phyloP scores from a whole-genome alignment of 2,888 invertebrate genomes.

The Prosopocoilus inquinatus region DNA sequence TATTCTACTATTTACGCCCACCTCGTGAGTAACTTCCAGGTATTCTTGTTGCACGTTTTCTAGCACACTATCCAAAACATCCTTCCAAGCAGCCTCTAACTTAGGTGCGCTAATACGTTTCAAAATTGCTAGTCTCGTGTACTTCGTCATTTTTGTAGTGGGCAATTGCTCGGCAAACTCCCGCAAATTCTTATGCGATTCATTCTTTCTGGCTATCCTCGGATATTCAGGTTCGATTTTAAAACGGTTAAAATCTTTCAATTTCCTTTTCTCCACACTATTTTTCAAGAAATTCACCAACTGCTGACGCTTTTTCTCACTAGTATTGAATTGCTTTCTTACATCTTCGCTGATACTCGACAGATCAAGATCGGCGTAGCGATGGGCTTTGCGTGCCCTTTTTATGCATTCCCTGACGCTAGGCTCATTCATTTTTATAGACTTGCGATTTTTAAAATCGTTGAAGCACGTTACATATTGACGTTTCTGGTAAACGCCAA shows the following conservation, averaged over 20 bases:
- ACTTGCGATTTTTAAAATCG: too few species aligned
- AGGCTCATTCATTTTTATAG: conserved; percentile 1
- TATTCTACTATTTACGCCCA: conserved; percentile 64
- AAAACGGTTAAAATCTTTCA: conserved; percentile 35
- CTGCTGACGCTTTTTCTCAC: conserved; percentile 34
- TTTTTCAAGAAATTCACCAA: conserved; percentile 39
- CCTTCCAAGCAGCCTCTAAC: conserved; percentile 58
- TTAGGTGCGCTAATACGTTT: conserved; percentile 57
- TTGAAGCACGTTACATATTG: too few species aligned
- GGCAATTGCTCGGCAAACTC: conserved; percentile 58
- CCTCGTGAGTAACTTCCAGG: conserved; percentile 59
- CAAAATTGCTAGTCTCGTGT: conserved; percentile 62
- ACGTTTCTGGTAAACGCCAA: too few species aligned
- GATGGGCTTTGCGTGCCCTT: conserved; percentile 14
- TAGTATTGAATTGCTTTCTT: conserved; percentile 39
- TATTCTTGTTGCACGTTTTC: conserved; percentile 60
- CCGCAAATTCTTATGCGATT: conserved; percentile 53
- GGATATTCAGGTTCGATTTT: conserved; percentile 40
- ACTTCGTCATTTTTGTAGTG: conserved; percentile 61
- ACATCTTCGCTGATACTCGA: conserved; percentile 39
- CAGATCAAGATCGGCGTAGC: conserved; percentile 23
- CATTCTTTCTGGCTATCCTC: conserved; percentile 36
- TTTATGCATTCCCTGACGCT: conserved; percentile 20
- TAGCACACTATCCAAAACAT: conserved; percentile 55
- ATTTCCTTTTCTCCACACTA: conserved; percentile 36